Evolutionary conservation across 2,797 vertebrate genomes (phyloP), one percentile per base, ranked within the genome.

Genomic region (Pipistrellus kuhlii): DNA sequence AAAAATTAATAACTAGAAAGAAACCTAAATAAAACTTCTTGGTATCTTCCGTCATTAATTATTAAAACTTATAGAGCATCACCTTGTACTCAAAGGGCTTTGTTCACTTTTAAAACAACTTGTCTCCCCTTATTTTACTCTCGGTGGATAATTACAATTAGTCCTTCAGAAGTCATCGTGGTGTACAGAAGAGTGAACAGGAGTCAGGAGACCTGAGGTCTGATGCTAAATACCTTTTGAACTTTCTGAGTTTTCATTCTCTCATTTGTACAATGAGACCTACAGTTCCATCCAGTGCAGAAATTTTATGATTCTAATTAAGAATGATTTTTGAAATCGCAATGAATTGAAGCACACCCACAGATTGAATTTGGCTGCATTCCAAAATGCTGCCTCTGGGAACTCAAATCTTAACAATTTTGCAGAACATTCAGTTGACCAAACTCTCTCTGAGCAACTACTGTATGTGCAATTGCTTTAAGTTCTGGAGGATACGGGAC

Each of bases 381-480:
- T 94, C 72, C 72, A 86, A 97, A 97, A 86, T 71, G 53, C 23
- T 94, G 48, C 68, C 69, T 77, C 68, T 86, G 55, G 75, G 55
- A 91, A 89, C 69, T 66, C 57, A 78, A 53, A 73, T 93, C 81
- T 82, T 77, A 85, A 87, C 21, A 81, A 62, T 66, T 77, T 95
- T 69, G 20, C 30, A 84, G 30, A 88, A 46, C 18, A 41, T 75
- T 94, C 59, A 41, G 25, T 85, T 94, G 71, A 53, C 71, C 71
- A 85, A 75, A 90, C 57, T 57, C 8, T 81, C 53, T 84, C 38
- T 88, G 84, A 71, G 32, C n/a, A 95, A 72, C 15, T 48, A 27
- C 71, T 69, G 53, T 23, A 8, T 76, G 17, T 25, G 10, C 59
- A 82, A 71, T 71, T 78, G 73, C 59, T 92, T 75, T 87, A 51